A percentile compares a stretch with the other conserved stretches of the same genome.
phyloP scores from a whole-genome alignment of 2,888 invertebrate genomes.

The Campoplex capitator region DNA sequence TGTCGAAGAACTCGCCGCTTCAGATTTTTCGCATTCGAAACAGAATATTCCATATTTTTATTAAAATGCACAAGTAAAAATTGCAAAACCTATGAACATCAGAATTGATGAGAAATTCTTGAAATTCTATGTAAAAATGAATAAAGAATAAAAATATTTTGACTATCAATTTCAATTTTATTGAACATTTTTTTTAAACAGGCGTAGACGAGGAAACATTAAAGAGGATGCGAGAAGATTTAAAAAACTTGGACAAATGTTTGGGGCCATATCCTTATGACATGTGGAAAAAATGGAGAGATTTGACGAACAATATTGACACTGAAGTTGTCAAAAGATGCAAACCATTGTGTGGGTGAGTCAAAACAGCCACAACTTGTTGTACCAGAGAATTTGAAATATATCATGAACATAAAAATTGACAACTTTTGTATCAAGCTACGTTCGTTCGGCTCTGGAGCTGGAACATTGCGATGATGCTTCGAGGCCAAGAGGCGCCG shows the following conservation, averaged over 20 bases:
- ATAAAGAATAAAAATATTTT: no score
- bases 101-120: background rate
- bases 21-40: no score
- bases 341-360: conserved; percentile 89
- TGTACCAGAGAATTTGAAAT: conserved; percentile 65
- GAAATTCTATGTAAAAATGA: background rate
- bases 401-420: conserved; percentile 38
- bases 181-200: conserved; percentile 57
- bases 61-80: background rate
- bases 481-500: conserved; percentile 88
- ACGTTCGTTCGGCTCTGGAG: conserved; percentile 93
- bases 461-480: conserved; percentile 90
- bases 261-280: conserved; percentile 97
- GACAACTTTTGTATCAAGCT: background rate
- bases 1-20: background rate
- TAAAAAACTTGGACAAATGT: conserved; percentile 90
- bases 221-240: conserved; percentile 88
- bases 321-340: conserved; percentile 86
- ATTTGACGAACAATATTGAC: conserved; percentile 87
- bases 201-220: conserved; percentile 89
- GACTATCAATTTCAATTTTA: no score
- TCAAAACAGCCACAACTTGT: background rate
- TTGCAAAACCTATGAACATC: background rate
- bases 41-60: background rate
- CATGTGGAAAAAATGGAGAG: conserved; percentile 94